Base-by-base conservation (phyloP, 1,140 invertebrate genomes). In the Diorhabda carinulata region DNA sequence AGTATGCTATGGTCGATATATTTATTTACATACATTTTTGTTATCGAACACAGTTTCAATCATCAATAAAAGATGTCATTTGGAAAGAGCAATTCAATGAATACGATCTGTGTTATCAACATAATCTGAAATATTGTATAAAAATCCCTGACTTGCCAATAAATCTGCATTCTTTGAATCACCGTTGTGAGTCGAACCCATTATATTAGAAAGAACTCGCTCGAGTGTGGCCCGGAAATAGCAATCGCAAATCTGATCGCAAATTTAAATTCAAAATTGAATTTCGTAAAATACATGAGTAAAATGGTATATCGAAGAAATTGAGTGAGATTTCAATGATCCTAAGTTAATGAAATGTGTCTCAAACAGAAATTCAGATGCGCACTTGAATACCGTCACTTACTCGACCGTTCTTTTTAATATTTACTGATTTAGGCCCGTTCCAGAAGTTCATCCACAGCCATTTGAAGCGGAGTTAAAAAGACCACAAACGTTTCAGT, bases 251-350 rank as follows among this genome's bases (percentile, higher is more conserved):
- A 74, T 73, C 73, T 73, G 73, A 73, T 74, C 73, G 70, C 70
- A 70, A 70, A 74, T 74, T 74, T 72, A 64, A 72, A 73, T 74
- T 74, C 70, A 43, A 60, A 69, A 74, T 74, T 73, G 73, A 74
- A 74, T 74, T 74, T 70, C 60, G 64, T 71, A 57, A 64, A 70
- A 72, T 73, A 64, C 59, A 73, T 44, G 45, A 64, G 43, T 62
- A 45, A 25, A 70, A 61, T 61, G 68, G 71, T 66, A 60, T 43
- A 66, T 44, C 72, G 52, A 57, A 66, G 70, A 70, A 73, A 73
- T 73, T 67, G 70, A 73, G 64, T 71, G 68, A 73, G 69, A 73
- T 71, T 52, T 73, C 70, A 68, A 70, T 73, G 71, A 64, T 73
- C 65, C 62, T 62, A 57, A 71, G 63, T 57, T 71, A 73, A 73